Evolutionary conservation across 2,797 vertebrate species (phyloP).

Genomic region (Philypnodon macrostomus): DNA sequence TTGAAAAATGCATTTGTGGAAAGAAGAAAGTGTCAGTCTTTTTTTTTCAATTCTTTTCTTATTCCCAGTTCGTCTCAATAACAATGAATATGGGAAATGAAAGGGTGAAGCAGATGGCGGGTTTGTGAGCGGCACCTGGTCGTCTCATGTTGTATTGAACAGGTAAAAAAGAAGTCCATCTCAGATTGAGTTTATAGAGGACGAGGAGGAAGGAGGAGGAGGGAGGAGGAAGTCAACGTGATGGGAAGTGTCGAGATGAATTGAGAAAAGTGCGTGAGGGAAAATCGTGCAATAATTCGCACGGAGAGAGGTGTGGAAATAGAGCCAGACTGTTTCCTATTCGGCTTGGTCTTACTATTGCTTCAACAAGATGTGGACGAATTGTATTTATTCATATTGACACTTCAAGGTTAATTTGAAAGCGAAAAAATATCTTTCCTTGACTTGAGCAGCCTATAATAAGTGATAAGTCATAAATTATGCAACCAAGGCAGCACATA

Average conservation of each 20-base stretch:
- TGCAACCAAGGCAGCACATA: no score
- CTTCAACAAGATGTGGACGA: no score
- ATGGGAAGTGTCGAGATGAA: slow-evolving; percentile 31
- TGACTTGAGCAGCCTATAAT: no score
- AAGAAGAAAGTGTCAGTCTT: slow-evolving; percentile 31
- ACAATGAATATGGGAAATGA: slow-evolving; percentile 39
- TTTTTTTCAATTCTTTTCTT: slow-evolving; percentile 8
- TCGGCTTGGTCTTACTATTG: slow-evolving; percentile 11
- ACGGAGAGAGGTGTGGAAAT: slow-evolving; percentile 36
- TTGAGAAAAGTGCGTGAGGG: slow-evolving; percentile 26
- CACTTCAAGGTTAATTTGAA: no score
- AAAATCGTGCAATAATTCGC: slow-evolving; percentile 25
- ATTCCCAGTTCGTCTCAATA: slow-evolving; percentile 5
- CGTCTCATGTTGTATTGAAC: slow-evolving; percentile 65
- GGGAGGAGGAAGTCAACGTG: slow-evolving; percentile 47
- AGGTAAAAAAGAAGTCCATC: slow-evolving; percentile 73
- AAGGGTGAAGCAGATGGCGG: slow-evolving; percentile 74
- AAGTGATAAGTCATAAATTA: no score
- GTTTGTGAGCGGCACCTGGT: slow-evolving; percentile 73
- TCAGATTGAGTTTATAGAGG: slow-evolving; percentile 18
- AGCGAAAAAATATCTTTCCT: no score
- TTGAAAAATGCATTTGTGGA: slow-evolving; percentile 25
- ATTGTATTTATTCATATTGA: no score
- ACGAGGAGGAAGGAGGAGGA: slow-evolving; percentile 37
- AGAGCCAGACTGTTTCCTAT: slow-evolving; percentile 22